phyloP scores from a whole-genome alignment of 37 sponge, comb jelly and placozoan species.

The Cladorhizidae sp. region DNA sequence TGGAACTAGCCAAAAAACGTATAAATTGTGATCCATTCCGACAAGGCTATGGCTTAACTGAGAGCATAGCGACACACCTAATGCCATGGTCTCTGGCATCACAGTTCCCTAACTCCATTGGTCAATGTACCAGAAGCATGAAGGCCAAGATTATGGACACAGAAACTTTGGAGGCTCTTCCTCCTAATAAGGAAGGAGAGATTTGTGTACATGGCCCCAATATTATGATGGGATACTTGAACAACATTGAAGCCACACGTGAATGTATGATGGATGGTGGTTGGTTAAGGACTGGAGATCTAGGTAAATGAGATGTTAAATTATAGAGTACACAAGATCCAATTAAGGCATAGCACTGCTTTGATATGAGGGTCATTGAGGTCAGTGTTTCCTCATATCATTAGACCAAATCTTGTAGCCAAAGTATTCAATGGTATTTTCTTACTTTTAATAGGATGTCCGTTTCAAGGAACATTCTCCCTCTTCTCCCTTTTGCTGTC shows the following conservation, averaged over 20 bases:
- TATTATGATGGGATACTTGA: slow-evolving; percentile 90
- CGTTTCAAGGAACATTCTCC: too few relatives aligned
- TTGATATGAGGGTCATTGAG: too few relatives aligned
- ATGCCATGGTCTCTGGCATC: slow-evolving; percentile 12
- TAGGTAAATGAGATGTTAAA: slow-evolving; percentile 44
- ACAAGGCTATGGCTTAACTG: slow-evolving; percentile 87
- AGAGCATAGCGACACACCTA: slow-evolving; percentile 71
- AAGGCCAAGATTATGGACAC: too few relatives aligned
- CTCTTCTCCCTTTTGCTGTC: too few relatives aligned
- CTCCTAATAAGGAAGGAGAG: slow-evolving; percentile 68
- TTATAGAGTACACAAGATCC: neutral
- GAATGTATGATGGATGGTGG: too few relatives aligned
- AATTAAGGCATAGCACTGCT: neutral
- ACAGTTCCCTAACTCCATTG: slow-evolving; percentile 62
- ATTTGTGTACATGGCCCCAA: slow-evolving; percentile 78
- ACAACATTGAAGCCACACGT: slow-evolving; percentile 79
- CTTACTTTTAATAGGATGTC: slow-evolving; percentile 40
- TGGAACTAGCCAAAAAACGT: slow-evolving; percentile 38
- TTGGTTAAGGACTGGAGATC: slow-evolving; percentile 86
- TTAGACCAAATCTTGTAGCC: neutral
- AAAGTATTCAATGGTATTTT: neutral
- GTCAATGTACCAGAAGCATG: slow-evolving; percentile 48
- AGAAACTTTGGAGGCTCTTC: slow-evolving; percentile 45
- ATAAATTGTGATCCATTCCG: slow-evolving; percentile 32
- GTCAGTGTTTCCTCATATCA: neutral